phyloP scores from a whole-genome alignment of 2,113 vertebrate species.

The Dendropsophus ebraccatus region DNA sequence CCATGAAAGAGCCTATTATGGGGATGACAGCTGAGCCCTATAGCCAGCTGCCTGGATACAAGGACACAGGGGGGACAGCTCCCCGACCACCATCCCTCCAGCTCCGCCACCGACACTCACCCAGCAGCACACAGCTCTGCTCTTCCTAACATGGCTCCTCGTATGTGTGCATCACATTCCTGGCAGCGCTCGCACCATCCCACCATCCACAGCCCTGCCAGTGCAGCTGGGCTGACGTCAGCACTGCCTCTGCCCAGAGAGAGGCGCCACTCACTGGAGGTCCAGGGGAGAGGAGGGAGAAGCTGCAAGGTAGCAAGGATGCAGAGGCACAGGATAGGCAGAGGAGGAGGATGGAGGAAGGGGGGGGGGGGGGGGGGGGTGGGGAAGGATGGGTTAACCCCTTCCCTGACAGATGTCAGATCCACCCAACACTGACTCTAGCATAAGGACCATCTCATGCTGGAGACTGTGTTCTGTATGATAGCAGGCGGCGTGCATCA shows the following conservation, averaged over 20 bases:
- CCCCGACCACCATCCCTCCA: no score
- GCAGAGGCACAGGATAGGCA: neutral
- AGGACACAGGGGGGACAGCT: neutral
- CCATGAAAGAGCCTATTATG: neutral
- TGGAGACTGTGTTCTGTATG: neutral
- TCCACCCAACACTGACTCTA: neutral
- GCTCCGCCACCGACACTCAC: neutral
- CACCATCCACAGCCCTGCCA: slow-evolving; percentile 39
- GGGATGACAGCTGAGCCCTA: neutral
- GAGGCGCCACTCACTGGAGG: neutral
- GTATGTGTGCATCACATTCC: slow-evolving; percentile 34
- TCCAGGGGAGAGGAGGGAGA: slow-evolving; percentile 31
- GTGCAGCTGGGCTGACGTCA: slow-evolving; percentile 54
- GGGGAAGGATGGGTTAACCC: slow-evolving; percentile 7
- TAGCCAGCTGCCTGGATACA: neutral
- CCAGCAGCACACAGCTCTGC: neutral
- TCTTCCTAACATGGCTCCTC: slow-evolving; percentile 40
- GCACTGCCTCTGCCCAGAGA: slow-evolving; percentile 37
- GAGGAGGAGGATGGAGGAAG: neutral
- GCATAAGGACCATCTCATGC: neutral
- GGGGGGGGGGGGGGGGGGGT: slow-evolving; percentile 12
- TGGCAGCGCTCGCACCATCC: slow-evolving; percentile 11
- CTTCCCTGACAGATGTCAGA: neutral
- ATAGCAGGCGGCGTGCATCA: neutral
- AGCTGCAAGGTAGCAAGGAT: neutral